Base-by-base conservation (phyloP, 2,113 vertebrate genomes). In the Syngnathus scovelli region DNA sequence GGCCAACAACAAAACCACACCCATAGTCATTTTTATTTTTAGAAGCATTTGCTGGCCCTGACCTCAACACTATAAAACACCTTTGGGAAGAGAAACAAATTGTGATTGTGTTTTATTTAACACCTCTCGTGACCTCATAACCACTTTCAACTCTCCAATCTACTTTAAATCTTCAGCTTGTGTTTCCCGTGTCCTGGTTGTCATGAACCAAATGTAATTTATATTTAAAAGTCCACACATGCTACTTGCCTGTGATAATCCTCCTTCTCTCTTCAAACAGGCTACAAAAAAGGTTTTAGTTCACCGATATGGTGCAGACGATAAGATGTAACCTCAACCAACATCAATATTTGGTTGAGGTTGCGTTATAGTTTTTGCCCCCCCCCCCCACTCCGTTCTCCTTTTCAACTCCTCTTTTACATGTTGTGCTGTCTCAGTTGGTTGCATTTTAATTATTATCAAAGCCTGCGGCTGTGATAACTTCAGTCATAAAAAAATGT, bases 261-360 rank as follows among this genome's bases (percentile, higher is more conserved):
- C 23, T 69, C 77, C 74, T 79, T 75, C 70, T 63, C 61, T 77
- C 67, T 71, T 82, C 81, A 79, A 85, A 72, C 78, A 69, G 79
- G 65, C 70, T 71, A 69, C 76, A 78, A 85, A 86, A 80, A 81
- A 81, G 82, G 80, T 83, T 85, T 84, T 76, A 80, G 67, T 71
- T 74, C 54, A 70, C 74, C 81, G 84, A 82, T 81, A 79, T 87
- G 81, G 70, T 77, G 76, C 75, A 69, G 80, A 68, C 19, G 82
- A 87, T 86, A 86, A 85, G 82, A 33, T 33, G 27, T 33, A 33
- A 33, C 27, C 27, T 33, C 27, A 3, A 33, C 77, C 77, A 83
- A 84, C 83, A 87, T 86, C 82, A 85, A 86, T 85, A 89, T 85
- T 89, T 85, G 78, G 49, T 72, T 64, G 70, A 77, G 80, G 85